Conservation (phyloP, 2,797 vertebrate species). For the Chloroceryle amazona region DNA sequence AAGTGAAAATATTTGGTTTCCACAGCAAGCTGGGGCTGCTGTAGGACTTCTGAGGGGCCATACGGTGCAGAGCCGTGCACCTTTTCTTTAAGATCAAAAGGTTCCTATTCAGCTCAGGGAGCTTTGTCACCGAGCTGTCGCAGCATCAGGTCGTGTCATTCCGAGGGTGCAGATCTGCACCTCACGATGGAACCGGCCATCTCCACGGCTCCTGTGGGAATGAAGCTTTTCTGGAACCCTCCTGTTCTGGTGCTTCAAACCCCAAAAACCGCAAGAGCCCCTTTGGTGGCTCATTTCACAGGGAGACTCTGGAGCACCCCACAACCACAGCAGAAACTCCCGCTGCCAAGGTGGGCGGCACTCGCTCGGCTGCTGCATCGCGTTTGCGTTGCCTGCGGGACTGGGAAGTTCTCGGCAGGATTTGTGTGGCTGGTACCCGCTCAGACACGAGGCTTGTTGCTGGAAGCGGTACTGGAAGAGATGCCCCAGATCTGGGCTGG, state of each 20-base stretch:
- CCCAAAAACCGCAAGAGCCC: background rate
- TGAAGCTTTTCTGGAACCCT: background rate
- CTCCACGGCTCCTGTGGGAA: fast-evolving
- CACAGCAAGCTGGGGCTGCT: background rate
- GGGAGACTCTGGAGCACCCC: background rate
- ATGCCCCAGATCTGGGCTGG: background rate
- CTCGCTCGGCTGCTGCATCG: fast-evolving
- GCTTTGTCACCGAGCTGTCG: background rate
- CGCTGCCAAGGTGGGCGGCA: fast-evolving
- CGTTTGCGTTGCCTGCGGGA: fast-evolving
- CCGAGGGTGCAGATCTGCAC: fast-evolving
- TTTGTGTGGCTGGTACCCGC: fast-evolving
- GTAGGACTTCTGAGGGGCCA: background rate
- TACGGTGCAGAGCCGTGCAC: background rate
- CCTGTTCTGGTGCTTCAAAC: background rate
- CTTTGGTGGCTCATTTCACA: background rate
- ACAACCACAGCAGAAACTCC: too few species aligned
- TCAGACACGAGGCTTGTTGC: background rate
- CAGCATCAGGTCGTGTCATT: fast-evolving
- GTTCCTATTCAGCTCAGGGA: background rate
- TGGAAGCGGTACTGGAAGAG: background rate
- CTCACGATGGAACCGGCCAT: fast-evolving
- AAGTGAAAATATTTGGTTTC: slow-evolving; percentile 71
- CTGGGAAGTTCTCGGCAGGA: background rate
- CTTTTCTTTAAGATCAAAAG: background rate